Base-by-base conservation (phyloP, 2,888 invertebrate species). In the Tillus elongatus region DNA sequence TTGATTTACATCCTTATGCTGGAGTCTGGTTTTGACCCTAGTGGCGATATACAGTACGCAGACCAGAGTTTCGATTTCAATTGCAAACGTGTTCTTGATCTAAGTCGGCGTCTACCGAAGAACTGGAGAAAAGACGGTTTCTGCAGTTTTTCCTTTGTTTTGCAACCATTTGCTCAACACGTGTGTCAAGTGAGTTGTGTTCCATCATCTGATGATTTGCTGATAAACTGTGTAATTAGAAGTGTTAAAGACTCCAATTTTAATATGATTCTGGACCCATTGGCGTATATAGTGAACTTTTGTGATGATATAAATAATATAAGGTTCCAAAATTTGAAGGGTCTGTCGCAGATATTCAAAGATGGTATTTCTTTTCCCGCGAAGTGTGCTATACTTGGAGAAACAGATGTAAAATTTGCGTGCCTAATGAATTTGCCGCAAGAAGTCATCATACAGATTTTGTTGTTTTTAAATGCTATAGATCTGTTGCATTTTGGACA, bases 371-470 rank as follows among this genome's bases (percentile, higher is more conserved):
- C 56, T 6, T 55, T 52, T 46, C 57, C 58, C 2, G 54, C 53
- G 1, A 64, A 60, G 49, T 44, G 44, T 35, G 41, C 43, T 8
- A 47, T 58, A 36, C 45, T 53, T 32, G 36, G 33, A 13, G 24
- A 28, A 15, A 44, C 50, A 14, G 31, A 38, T 26, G 27, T 45
- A 14, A 43, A 42, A 32, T 39, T 41, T 40, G 54, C 64, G 12
- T 57, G 61, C 49, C 45, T 70, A 4, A 48, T 53, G 30, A 55
- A 62, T 30, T 43, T 70, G 33, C 70, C 70, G 3, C 41, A 45
- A 1, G 70, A 70, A 52, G 40, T 69, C 3, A 52, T 57, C 36
- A 15, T 53, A 0, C 36, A 53, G 19, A 62, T 68, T 15, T 26
- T 38, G 38, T 31, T 50, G 52, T 39, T 45, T 66, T 11, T 33